These are phyloP conservation scores for Drosophila nr. perissopoda DNA, from an alignment of 2,888 invertebrate species.

Conservation along the genomic window DNA sequence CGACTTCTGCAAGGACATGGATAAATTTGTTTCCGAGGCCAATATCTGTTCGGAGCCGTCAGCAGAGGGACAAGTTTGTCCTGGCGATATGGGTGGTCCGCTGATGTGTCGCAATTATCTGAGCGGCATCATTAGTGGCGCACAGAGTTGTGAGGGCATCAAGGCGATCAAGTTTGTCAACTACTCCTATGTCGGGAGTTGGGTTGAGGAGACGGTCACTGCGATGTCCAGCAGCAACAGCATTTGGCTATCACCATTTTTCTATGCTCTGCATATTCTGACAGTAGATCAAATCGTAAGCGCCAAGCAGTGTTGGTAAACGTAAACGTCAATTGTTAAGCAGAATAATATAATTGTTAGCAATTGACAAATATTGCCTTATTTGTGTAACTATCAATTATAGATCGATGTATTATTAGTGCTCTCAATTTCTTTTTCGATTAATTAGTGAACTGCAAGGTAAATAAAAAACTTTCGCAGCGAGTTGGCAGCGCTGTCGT, in stretches of 20 bases:
- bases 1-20: constrained; percentile 13
- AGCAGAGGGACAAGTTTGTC: constrained; percentile 29
- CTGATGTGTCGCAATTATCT: constrained; percentile 40
- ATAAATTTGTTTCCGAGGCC: neutral
- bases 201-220: constrained; percentile 25
- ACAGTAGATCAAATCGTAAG: neutral
- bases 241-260: neutral
- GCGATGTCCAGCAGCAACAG: neutral
- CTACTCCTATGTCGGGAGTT: constrained; percentile 14
- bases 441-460: neutral
- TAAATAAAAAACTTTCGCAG: neutral
- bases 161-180: constrained; percentile 51
- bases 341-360: neutral
- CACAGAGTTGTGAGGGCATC: constrained; percentile 33
- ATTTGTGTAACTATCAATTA: neutral
- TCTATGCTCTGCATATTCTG: constrained; percentile 9
- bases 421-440: neutral
- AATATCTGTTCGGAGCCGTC: constrained; percentile 45
- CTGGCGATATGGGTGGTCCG: constrained; percentile 66
- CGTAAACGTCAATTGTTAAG: neutral
- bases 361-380: neutral
- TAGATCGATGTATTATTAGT: neutral
- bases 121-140: constrained; percentile 54
- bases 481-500: constrained; percentile 26
- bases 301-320: constrained; percentile 12